Conservation (phyloP, 2,113 vertebrate genomes). For the Mustela lutreola region DNA sequence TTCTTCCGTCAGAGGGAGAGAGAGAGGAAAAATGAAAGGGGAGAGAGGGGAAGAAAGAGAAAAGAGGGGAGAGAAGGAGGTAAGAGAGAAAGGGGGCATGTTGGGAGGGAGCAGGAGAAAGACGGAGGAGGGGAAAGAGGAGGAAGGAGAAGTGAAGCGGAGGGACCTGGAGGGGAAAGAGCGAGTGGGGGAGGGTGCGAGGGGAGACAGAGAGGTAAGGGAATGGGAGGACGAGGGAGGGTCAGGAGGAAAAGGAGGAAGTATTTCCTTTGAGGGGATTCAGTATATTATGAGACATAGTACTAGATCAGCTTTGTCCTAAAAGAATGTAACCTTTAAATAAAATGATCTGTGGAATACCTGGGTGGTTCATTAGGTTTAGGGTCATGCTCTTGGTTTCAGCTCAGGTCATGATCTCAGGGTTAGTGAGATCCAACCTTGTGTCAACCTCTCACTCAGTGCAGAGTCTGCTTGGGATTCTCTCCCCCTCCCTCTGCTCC, state of each 20-base stretch:
- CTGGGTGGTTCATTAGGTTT: not conserved
- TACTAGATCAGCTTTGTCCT: not conserved
- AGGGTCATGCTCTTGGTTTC: not conserved
- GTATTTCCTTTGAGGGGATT: not conserved
- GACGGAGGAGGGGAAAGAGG: not conserved
- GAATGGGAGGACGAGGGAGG: not conserved
- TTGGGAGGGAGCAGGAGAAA: too few species aligned
- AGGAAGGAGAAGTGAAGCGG: not conserved
- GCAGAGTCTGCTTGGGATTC: not conserved
- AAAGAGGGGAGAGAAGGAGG: too few species aligned
- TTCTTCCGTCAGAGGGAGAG: too few species aligned
- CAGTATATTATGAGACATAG: not conserved
- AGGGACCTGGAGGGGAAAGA: not conserved
- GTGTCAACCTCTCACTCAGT: not conserved
- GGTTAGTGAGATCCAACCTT: too few species aligned
- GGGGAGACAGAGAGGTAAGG: not conserved
- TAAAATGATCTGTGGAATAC: not conserved
- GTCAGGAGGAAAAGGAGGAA: too few species aligned
- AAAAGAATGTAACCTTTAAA: not conserved
- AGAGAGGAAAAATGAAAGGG: not conserved
- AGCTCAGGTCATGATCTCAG: not conserved
- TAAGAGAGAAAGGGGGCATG: too few species aligned
- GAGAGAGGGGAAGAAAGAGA: not conserved
- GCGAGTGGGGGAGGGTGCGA: not conserved
- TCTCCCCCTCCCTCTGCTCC: not conserved